A percentile compares a stretch with the other conserved stretches of the same genome.
phyloP scores from a whole-genome alignment of 2,113 vertebrate species.

The Felis catus region F.catus_Fca126_mat1.0 CM031411.1:41248001-41248500 shows the following conservation, averaged over 20 bases:
- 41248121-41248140: not conserved
- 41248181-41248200: not conserved
- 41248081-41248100: not conserved
- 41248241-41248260: not conserved
- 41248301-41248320: not conserved
- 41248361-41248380: not conserved
- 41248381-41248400: not conserved
- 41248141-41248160: not conserved
- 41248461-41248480: not conserved
- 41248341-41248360: not conserved
- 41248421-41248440: not conserved
- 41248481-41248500: not conserved
- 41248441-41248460: not conserved
- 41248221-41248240: not conserved
- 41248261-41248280: not conserved
- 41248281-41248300: not conserved
- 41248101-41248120: not conserved
- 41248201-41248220: not conserved
- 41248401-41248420: not conserved
- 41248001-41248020: not conserved
- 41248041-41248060: not conserved
- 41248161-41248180: not conserved
- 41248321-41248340: not conserved
- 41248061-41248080: not conserved
- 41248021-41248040: not conserved